A percentile compares a stretch with the other conserved stretches of the same genome.
Conservation (phyloP, 2,113 vertebrate species). For the Dascyllus trimaculatus region DNA sequence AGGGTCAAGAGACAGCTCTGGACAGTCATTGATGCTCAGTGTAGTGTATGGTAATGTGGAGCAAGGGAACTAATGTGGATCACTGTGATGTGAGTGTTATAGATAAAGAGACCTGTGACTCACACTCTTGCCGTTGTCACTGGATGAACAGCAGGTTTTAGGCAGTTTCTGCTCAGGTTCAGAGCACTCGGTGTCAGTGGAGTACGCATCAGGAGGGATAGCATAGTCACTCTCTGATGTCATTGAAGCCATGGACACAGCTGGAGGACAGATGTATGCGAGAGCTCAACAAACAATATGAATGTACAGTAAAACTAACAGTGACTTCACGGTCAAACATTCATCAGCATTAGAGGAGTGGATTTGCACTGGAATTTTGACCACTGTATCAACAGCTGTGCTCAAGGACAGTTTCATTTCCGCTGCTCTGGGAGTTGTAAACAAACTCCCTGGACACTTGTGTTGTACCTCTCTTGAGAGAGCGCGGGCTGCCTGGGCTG, state of each 20-base stretch:
- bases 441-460: background rate
- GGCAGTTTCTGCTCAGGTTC: constrained; percentile 96
- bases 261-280: constrained; percentile 71
- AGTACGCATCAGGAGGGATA: constrained; percentile 97
- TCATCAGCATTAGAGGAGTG: too few species aligned
- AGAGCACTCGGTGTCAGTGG: constrained; percentile 91
- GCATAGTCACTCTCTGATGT: constrained; percentile 98
- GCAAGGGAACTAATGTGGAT: background rate
- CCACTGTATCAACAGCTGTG: too few species aligned
- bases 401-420: background rate
- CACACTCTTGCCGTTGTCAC: constrained; percentile 93
- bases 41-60: too few species aligned
- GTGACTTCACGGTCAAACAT: too few species aligned
- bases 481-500: constrained; percentile 89
- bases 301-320: too few species aligned
- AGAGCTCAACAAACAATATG: too few species aligned
- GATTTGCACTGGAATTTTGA: too few species aligned
- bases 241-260: constrained; percentile 94
- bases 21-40: background rate
- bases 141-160: constrained; percentile 91
- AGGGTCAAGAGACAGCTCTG: too few species aligned
- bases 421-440: too few species aligned
- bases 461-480: constrained; percentile 91
- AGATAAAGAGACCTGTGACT: constrained; percentile 52
- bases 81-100: background rate